Base-by-base conservation (phyloP, 2,888 invertebrate genomes). In the Caenorhabditis uteleia region DNA sequence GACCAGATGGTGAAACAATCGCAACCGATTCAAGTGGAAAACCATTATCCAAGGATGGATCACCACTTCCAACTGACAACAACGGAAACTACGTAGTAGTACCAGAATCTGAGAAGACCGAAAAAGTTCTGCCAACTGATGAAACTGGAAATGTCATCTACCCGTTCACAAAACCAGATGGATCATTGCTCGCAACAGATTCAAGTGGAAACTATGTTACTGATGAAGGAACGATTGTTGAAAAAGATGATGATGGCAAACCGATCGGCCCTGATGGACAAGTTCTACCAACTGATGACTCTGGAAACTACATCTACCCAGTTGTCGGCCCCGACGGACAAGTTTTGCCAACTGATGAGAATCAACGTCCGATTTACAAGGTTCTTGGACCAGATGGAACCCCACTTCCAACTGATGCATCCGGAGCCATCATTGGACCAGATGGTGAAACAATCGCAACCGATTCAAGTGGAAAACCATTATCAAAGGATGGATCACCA, bases 221-320 rank as follows among this genome's bases (percentile, higher is more conserved):
- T 18, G 51, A 44, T 12, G 62, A 61, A 39, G 67, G 61, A 27
- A 43, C 39, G 4, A 46, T 49, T 27, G 53, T 68, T 34, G 62
- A 46, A 20, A 47, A 47, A 20, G 47, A 68, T 45, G 68, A 68
- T 14, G 60, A 69, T 20, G 70, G 70, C 16, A 49, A 53, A 27
- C 70, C 70, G 4, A 34, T 70, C 29, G 74, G 74, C 20, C 56
- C 62, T 23, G 72, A 76, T 42, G 70, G 70, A 36, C 40, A 59
- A 44, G 51, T 62, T 14, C 39, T 70, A n/a, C 60, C 62, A 16
- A 70, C 68, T 14, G 72, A 76, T 48, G 45, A 43, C 14, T 38
- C 54, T 34, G 69, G 75, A 21, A 57, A 68, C 21, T 65, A 58
- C 34, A 54, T 68, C 40, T 68, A 61, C 49, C 50, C 49, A 21